Conservation (phyloP, 2,888 invertebrate species). For the Lithosia quadra region DNA sequence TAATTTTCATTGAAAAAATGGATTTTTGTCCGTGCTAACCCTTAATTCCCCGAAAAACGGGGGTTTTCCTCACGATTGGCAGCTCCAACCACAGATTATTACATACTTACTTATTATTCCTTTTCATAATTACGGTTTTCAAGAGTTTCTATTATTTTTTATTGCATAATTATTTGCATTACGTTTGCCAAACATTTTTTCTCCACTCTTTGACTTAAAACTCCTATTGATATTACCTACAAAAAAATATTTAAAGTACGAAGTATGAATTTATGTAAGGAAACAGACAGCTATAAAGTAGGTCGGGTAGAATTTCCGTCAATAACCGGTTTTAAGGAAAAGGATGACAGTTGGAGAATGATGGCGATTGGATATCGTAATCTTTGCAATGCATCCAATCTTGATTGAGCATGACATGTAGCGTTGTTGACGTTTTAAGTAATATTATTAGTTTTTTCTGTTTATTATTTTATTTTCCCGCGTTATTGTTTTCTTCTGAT, state of each 20-base stretch:
- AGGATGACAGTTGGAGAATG: conserved; percentile 22
- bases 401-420: conserved; percentile 52
- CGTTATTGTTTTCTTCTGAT: conserved; percentile 56
- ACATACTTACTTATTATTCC: not conserved
- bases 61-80: no score
- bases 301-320: not conserved
- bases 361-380: conserved; percentile 38
- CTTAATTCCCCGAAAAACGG: no score
- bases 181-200: not conserved
- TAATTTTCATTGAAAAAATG: no score
- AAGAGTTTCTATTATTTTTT: no score
- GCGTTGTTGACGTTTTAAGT: conserved; percentile 65
- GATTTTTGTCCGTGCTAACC: no score
- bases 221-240: not conserved
- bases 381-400: conserved; percentile 23
- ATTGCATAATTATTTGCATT: not conserved
- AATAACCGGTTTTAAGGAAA: conserved; percentile 29
- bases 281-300: not conserved
- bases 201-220: not conserved
- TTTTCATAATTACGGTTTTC: not conserved
- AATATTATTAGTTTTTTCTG: conserved; percentile 56
- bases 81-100: no score
- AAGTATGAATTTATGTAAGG: not conserved
- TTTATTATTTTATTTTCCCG: conserved; percentile 65
- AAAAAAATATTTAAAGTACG: not conserved